These are phyloP conservation scores for Mohoua ochrocephala DNA, from an alignment of 2,113 vertebrate species.

Conservation along the genomic window DNA sequence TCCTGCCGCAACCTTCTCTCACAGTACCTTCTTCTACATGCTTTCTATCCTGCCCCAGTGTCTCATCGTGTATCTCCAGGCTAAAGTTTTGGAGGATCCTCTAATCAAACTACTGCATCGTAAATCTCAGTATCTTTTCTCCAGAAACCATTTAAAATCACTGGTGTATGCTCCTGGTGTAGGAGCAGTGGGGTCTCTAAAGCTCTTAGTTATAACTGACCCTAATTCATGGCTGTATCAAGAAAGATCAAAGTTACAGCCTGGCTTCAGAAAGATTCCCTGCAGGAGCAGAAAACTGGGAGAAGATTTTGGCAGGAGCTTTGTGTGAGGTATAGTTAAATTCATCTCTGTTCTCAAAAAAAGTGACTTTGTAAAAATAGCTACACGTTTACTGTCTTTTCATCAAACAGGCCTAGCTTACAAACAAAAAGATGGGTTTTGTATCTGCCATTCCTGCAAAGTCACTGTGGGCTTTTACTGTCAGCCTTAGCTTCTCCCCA, in stretches of 20 bases:
- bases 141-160: neutral
- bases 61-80: neutral
- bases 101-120: neutral
- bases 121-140: neutral
- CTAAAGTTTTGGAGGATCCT: neutral
- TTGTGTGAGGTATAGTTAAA: neutral
- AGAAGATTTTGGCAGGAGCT: neutral
- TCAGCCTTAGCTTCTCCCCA: neutral
- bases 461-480: neutral
- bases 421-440: neutral
- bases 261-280: neutral
- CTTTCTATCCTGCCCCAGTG: neutral
- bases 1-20: neutral
- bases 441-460: neutral
- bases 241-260: neutral
- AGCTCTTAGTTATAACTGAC: neutral
- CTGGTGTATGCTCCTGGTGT: no score
- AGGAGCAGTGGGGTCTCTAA: neutral
- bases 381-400: neutral
- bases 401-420: neutral
- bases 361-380: neutral
- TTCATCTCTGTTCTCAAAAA: neutral
- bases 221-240: neutral
- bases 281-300: neutral
- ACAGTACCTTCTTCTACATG: accelerated